These are phyloP conservation scores for Pelvicachromis taeniatus DNA, from an alignment of 2,113 vertebrate genomes.

Conservation along the genomic window DNA sequence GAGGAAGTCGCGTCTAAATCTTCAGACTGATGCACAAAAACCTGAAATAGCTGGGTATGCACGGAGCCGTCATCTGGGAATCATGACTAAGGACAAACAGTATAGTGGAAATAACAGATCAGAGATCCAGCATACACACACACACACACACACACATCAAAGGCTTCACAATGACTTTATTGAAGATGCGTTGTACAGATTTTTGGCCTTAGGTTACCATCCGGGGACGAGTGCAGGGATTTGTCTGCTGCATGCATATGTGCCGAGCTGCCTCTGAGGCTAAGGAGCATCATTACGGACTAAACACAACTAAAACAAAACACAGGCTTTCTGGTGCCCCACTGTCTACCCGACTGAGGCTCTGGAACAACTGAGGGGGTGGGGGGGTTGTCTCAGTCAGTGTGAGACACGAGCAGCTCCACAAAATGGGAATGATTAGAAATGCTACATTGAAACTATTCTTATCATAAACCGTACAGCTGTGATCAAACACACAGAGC, in stretches of 20 bases:
- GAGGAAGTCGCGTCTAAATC: background rate
- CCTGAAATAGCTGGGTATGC: slow-evolving; percentile 27
- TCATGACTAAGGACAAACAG: background rate
- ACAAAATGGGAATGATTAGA: background rate
- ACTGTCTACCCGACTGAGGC: slow-evolving; percentile 35
- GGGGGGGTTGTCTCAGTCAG: background rate
- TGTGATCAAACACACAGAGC: background rate
- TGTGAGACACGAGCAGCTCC: background rate
- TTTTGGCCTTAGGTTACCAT: background rate
- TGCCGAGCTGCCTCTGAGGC: slow-evolving; percentile 24
- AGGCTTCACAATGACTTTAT: background rate
- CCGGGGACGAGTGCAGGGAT: slow-evolving; percentile 19
- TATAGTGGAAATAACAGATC: background rate
- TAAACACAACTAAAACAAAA: slow-evolving; percentile 53
- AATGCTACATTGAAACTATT: background rate
- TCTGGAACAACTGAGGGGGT: background rate
- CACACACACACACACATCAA: background rate
- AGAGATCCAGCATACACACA: background rate
- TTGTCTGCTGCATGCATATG: slow-evolving; percentile 20
- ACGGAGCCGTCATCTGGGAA: background rate
- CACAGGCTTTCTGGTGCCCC: slow-evolving; percentile 58
- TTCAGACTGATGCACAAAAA: background rate
- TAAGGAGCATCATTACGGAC: slow-evolving; percentile 54
- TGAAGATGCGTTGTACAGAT: background rate
- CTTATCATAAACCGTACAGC: background rate